Evolutionary conservation across 2,888 invertebrate species (phyloP).

Genomic region (Melanargia galathea): DNA sequence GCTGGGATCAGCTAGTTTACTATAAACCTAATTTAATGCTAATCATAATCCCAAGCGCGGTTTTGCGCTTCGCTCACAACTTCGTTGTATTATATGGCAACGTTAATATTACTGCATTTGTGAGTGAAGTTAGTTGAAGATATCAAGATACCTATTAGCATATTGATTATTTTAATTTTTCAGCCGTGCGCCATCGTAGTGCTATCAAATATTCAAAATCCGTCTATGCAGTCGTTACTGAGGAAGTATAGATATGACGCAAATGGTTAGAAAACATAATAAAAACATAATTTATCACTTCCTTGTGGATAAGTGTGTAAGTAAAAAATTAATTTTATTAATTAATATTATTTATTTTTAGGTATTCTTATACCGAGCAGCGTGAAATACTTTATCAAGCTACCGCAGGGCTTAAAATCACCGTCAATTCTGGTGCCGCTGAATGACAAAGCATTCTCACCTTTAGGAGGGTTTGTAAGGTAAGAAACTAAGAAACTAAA

Average conservation of each 20-base stretch:
- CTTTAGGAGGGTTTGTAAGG: slow-evolving; percentile 73
- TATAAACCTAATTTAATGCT: too few relatives aligned
- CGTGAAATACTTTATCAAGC: slow-evolving; percentile 70
- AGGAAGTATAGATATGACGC: slow-evolving; percentile 73
- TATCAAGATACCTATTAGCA: slow-evolving; percentile 2
- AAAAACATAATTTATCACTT: slow-evolving; percentile 8
- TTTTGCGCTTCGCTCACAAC: too few relatives aligned
- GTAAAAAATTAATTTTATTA: background rate
- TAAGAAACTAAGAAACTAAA: too few relatives aligned
- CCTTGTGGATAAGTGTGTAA: background rate
- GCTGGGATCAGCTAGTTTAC: too few relatives aligned
- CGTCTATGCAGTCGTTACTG: slow-evolving; percentile 65
- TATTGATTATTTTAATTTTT: slow-evolving; percentile 41
- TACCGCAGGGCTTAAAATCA: slow-evolving; percentile 57
- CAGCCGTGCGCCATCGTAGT: slow-evolving; percentile 72
- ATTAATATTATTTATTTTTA: slow-evolving; percentile 37
- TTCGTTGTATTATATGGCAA: too few relatives aligned
- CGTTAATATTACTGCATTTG: too few relatives aligned
- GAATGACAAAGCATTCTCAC: slow-evolving; percentile 69
- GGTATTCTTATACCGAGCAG: slow-evolving; percentile 72
- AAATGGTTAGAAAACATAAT: slow-evolving; percentile 51
- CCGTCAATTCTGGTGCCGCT: slow-evolving; percentile 63
- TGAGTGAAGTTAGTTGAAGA: too few relatives aligned
- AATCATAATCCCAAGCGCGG: too few relatives aligned
- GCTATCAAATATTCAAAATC: slow-evolving; percentile 65